phyloP scores from a whole-genome alignment of 2,888 invertebrate species.

The Plemyria rubiginata region DNA sequence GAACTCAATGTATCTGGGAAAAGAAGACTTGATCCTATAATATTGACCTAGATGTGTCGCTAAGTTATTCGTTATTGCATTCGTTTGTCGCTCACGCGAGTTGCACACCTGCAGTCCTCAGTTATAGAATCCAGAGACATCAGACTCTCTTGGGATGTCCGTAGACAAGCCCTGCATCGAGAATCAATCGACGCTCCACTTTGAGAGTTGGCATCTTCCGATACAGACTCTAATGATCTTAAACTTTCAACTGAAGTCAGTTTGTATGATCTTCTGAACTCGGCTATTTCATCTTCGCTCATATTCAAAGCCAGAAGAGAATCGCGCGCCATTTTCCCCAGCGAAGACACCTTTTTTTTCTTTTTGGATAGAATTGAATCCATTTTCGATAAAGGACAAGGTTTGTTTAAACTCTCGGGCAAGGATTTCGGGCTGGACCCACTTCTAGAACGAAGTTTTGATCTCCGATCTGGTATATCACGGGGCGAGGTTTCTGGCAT shows the following conservation, averaged over 20 bases:
- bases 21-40: not conserved
- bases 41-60: not conserved
- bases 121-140: constrained; percentile 78
- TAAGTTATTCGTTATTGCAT: not conserved
- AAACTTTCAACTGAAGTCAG: constrained; percentile 77
- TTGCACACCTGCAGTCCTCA: constrained; percentile 70
- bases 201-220: constrained; percentile 76
- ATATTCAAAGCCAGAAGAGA: constrained; percentile 77
- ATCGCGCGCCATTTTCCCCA: constrained; percentile 79
- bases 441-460: constrained; percentile 65
- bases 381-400: constrained; percentile 67
- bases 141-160: constrained; percentile 77
- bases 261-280: constrained; percentile 74
- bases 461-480: constrained; percentile 71
- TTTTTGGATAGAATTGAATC: constrained; percentile 64
- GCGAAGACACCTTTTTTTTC: constrained; percentile 73
- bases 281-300: constrained; percentile 78
- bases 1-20: not conserved
- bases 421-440: constrained; percentile 79
- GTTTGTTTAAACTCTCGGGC: constrained; percentile 75
- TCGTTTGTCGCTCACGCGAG: constrained; percentile 61
- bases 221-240: constrained; percentile 75
- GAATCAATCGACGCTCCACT: constrained; percentile 77
- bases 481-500: constrained; percentile 73
- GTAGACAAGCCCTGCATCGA: constrained; percentile 67